Base-by-base conservation (phyloP, 2,797 vertebrate genomes). In the Molossus molossus region DNA sequence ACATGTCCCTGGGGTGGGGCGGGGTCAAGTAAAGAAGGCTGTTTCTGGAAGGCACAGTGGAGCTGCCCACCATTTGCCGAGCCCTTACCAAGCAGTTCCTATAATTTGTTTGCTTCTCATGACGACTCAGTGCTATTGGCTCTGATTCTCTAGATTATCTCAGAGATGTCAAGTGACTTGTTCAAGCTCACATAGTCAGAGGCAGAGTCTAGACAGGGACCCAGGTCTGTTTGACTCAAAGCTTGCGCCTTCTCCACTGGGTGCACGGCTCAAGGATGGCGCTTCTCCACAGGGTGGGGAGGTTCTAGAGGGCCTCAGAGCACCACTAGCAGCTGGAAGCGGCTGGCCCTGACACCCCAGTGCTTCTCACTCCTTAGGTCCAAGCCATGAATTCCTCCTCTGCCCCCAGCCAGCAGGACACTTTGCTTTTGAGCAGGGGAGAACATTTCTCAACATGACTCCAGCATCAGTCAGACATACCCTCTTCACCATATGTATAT, bases 71-170 rank as follows among this genome's bases (percentile, higher is more conserved):
- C 2, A 0, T 9, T 14, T 33, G 58, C 72, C 12, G 18, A 81
- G 65, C 53, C 27, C 37, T 90, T 18, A 17, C 72, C 57, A 57
- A 37, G 14, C 9, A 25, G 10, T 45, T 58, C 20, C 64, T 40
- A 0, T 37, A 5, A 14, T 67, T 55, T 70, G 37, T 87, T 89
- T 57, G 11, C 79, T 90, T 40, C 72, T 91, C 23, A 15, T 13
- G 50, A 69, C 29, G 23, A 2, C 76, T 75, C 69, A 9, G 15
- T 33, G 13, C 75, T 62, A 0, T 58, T 9, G 33, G 75, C 48
- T 72, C 48, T 33, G 48, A 45, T 80, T 90, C 72, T 91, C 72
- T 45, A 23, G 40, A 53, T 64, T 23, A 62, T 72, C 80, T 86
- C 53, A 55, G 76, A 80, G 37, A 70, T n/a, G 81, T 10, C 90